Percentiles rank a stretch among this genome's conserved stretches.
phyloP scores from a whole-genome alignment of 2,797 vertebrate species.

The Chelmon rostratus region DNA sequence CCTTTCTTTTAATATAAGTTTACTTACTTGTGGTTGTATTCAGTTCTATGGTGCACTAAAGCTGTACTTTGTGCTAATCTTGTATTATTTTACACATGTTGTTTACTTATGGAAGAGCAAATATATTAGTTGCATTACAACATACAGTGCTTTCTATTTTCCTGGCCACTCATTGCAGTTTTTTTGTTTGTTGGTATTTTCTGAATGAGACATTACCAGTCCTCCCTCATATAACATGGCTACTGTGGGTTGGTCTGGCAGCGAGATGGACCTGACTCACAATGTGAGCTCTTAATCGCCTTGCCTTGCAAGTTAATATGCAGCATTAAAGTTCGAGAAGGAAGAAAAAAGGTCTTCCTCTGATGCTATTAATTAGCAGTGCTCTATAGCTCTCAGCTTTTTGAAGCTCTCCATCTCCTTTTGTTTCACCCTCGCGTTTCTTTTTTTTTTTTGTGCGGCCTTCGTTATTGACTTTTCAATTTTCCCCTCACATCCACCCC shows the following conservation, averaged over 20 bases:
- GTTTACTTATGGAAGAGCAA: neutral
- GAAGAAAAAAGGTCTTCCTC: constrained; percentile 59
- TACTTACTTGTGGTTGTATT: neutral
- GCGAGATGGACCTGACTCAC: constrained; percentile 54
- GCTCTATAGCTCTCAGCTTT: constrained; percentile 75
- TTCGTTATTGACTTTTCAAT: constrained; percentile 88
- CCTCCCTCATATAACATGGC: neutral
- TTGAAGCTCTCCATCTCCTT: constrained; percentile 81
- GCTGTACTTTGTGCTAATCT: neutral
- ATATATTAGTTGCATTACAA: neutral
- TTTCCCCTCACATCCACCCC: constrained; percentile 81
- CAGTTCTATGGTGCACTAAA: neutral
- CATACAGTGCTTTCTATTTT: neutral
- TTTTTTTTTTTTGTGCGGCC: constrained; percentile 58
- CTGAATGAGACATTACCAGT: constrained; percentile 5
- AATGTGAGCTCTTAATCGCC: constrained; percentile 62
- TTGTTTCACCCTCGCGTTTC: constrained; percentile 73
- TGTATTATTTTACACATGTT: neutral
- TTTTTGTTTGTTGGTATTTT: constrained; percentile 15
- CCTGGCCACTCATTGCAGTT: neutral
- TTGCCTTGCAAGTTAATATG: constrained; percentile 67
- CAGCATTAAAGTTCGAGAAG: constrained; percentile 72
- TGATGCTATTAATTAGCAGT: constrained; percentile 82
- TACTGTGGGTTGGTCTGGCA: constrained; percentile 21
- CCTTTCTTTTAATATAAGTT: neutral